A percentile compares a stretch with the other conserved stretches of the same genome.
Conservation (phyloP, 2,113 vertebrate genomes). For the Erpornis zantholeuca region DNA sequence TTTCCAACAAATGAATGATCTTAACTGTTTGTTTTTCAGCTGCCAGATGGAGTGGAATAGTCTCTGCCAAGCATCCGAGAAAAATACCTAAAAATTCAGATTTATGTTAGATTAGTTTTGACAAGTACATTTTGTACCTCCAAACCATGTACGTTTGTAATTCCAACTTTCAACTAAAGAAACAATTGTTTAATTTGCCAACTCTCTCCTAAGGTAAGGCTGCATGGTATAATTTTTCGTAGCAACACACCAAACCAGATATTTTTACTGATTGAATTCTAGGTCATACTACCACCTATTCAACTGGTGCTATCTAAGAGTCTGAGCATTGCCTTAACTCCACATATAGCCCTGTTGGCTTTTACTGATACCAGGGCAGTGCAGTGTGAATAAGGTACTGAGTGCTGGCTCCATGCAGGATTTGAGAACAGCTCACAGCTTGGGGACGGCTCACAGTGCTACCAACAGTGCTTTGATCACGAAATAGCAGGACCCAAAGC, state of each 20-base stretch:
- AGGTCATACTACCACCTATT: background rate
- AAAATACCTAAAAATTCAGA: constrained; percentile 6
- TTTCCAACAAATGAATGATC: constrained; percentile 27
- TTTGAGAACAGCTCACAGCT: background rate
- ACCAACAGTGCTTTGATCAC: background rate
- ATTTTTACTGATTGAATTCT: background rate
- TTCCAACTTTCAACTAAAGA: background rate
- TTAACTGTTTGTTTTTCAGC: constrained; percentile 40
- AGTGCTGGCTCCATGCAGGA: fast-evolving
- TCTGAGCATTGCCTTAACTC: background rate
- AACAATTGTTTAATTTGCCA: background rate
- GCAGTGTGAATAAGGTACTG: background rate
- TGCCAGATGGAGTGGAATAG: constrained; percentile 15
- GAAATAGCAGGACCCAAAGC: background rate
- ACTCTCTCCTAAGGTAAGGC: background rate
- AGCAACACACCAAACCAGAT: background rate
- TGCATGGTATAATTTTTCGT: background rate
- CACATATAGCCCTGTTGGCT: background rate
- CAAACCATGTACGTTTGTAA: background rate
- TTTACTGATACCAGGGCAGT: background rate
- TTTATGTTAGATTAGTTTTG: constrained; percentile 24
- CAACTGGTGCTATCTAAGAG: background rate
- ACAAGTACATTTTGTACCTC: constrained; percentile 35
- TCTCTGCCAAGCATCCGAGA: background rate
- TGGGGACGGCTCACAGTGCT: background rate